Conservation (phyloP, 2,888 invertebrate species). For the Acronicta psi region DNA sequence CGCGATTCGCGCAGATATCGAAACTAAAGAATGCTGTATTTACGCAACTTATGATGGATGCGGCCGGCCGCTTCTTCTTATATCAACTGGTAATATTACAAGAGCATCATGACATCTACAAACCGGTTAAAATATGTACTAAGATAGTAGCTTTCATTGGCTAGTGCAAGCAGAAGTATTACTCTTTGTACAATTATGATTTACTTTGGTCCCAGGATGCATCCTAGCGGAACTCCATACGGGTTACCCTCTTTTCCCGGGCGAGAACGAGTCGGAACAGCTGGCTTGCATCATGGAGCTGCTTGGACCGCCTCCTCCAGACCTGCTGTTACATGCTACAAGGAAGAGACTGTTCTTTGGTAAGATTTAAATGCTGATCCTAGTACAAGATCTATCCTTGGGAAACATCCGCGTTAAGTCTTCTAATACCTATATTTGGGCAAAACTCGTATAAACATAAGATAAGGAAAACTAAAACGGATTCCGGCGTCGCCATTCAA, state of each 20-base stretch:
- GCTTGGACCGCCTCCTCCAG: constrained; percentile 96
- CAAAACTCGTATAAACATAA: too few relatives aligned
- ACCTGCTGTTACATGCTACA: constrained; percentile 95
- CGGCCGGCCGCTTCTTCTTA: constrained; percentile 25
- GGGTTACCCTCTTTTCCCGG: constrained; percentile 98
- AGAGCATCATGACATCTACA: constrained; percentile 17
- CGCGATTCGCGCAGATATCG: constrained; percentile 67
- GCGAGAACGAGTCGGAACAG: constrained; percentile 99
- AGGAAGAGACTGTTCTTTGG: constrained; percentile 96
- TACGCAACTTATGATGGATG: constrained; percentile 63
- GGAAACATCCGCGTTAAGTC: too few relatives aligned
- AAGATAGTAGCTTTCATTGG: constrained; percentile 24
- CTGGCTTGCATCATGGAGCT: constrained; percentile 99
- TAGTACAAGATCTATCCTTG: neutral
- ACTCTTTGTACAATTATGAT: neutral
- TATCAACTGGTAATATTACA: constrained; percentile 28
- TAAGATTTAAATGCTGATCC: constrained; percentile 70
- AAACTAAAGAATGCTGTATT: constrained; percentile 65
- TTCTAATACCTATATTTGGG: too few relatives aligned
- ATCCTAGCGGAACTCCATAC: constrained; percentile 98
- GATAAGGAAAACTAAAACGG: too few relatives aligned
- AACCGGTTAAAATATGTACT: constrained; percentile 24
- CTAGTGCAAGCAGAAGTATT: neutral
- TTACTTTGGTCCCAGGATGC: constrained; percentile 90
- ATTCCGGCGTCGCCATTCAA: too few relatives aligned